Evolutionary conservation across 2,797 vertebrate genomes (phyloP).

Genomic region (Acipenser transmontanus): DNA sequence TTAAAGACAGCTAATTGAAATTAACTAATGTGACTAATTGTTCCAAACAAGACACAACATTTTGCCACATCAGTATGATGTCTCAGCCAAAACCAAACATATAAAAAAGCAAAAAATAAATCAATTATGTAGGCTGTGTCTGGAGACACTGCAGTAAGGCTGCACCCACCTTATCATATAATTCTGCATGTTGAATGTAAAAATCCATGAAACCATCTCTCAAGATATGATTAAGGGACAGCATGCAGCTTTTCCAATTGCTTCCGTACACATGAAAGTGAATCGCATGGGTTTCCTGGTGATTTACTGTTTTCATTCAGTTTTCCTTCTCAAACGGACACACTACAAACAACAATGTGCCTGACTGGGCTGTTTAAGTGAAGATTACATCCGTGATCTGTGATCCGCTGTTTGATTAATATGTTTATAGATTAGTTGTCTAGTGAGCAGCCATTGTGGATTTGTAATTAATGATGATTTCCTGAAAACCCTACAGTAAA

Average conservation of each 20-base stretch:
- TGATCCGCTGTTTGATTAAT: conserved; percentile 54
- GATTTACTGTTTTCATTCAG: conserved; percentile 57
- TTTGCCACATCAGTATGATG: no score
- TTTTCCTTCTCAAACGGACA: conserved; percentile 65
- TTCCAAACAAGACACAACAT: no score
- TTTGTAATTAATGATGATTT: conserved; percentile 61
- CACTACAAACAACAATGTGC: conserved; percentile 63
- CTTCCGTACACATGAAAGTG: conserved; percentile 18
- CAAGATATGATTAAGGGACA: no score
- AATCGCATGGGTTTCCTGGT: conserved; percentile 53
- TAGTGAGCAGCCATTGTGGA: conserved; percentile 51
- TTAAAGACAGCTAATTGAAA: no score
- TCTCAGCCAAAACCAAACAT: no score
- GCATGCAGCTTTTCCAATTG: not conserved
- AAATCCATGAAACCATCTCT: no score
- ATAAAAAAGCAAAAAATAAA: no score
- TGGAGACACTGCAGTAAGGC: no score
- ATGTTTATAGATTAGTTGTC: conserved; percentile 60
- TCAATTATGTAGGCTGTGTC: no score
- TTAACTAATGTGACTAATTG: no score
- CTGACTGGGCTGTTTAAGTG: conserved; percentile 62
- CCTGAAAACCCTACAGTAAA: conserved; percentile 45
- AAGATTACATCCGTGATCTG: conserved; percentile 42
- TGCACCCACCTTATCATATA: not conserved
- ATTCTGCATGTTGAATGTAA: not conserved